Base-by-base conservation (phyloP, 2,113 vertebrate species). In the Saccopteryx leptura region DNA sequence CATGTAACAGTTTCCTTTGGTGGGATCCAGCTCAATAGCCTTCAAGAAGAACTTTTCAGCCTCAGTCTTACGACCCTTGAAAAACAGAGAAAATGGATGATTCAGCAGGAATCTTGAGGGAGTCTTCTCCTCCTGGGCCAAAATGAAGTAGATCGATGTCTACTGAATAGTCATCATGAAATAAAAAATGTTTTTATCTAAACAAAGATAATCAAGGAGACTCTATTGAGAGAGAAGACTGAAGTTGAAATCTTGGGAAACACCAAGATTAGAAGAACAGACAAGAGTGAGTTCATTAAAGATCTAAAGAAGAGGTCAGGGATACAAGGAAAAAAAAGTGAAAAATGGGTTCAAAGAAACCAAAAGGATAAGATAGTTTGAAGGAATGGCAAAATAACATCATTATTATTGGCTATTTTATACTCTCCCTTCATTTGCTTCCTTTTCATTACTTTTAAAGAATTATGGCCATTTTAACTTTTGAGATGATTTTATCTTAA, bases 1-100 rank as follows among this genome's bases (percentile, higher is more conserved):
- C 99, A 99, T 99, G 97, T 99, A 99, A 98, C 99, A 99, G 98
- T 99, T 99, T 98, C 99, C 99, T 99, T 99, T 99, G 96, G 99
- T 98, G 88, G 99, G 99, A 98, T 99, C 99, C 86, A 99, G 99
- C 85, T 99, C 99, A 98, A 99, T 99, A 93, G 99, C 99, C 98
- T 99, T 99, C 97, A 99, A 94, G 97, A 99, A 99, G 98, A 99
- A 99, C 96, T 98, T 99, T 98, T 99, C 99, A 63, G 99, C 99
- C 98, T 99, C 99, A 93, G 97, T 98, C 98, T 99, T 99, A 98
- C 99, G 99, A 88, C 99, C 99, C 99, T 99, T 98, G 82, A 98
- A 96, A 87, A 93, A 97, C 79, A 97, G 90, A 98, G 88, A 93
- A 86, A 98, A 85, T 13, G 96, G 56, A 95, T 95, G 93, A 96